These are phyloP conservation scores for Anarsia innoxiella DNA, from an alignment of 2,888 invertebrate species.

Conservation along the genomic window DNA sequence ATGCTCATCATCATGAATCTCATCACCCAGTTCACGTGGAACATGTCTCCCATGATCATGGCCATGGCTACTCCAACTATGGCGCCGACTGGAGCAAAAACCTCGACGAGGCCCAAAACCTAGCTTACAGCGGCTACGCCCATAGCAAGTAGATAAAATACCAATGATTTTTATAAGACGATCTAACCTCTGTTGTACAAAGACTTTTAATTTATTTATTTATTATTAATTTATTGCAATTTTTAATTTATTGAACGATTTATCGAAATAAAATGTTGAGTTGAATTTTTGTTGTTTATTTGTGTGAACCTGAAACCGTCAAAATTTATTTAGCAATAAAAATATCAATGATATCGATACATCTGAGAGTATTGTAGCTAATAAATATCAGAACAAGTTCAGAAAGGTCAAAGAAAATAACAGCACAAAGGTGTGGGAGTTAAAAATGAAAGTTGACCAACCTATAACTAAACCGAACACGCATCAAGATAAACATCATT, in stretches of 20 bases:
- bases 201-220: conserved; percentile 56
- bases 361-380: background rate
- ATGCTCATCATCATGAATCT: conserved; percentile 69
- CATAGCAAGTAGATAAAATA: conserved; percentile 44
- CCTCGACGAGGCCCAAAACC: conserved; percentile 78
- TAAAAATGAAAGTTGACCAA: conserved; percentile 16
- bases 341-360: too few species aligned
- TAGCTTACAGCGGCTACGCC: conserved; percentile 82
- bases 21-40: conserved; percentile 79
- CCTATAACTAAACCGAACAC: conserved; percentile 12
- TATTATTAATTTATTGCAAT: conserved; percentile 51
- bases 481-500: conserved; percentile 16
- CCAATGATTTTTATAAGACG: conserved; percentile 23
- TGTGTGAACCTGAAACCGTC: too few species aligned
- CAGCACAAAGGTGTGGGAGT: background rate
- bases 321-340: too few species aligned
- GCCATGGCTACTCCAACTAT: conserved; percentile 44
- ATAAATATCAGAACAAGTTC: background rate
- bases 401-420: background rate
- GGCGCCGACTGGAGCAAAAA: conserved; percentile 72
- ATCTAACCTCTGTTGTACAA: conserved; percentile 57
- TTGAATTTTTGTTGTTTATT: conserved; percentile 19
- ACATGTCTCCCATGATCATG: conserved; percentile 45
- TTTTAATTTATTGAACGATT: conserved; percentile 48
- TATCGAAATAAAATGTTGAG: conserved; percentile 44